A percentile compares a stretch with the other conserved stretches of the same genome.
Conservation (phyloP, 1,140 invertebrate species). For the Agraylea sexmaculata region DNA sequence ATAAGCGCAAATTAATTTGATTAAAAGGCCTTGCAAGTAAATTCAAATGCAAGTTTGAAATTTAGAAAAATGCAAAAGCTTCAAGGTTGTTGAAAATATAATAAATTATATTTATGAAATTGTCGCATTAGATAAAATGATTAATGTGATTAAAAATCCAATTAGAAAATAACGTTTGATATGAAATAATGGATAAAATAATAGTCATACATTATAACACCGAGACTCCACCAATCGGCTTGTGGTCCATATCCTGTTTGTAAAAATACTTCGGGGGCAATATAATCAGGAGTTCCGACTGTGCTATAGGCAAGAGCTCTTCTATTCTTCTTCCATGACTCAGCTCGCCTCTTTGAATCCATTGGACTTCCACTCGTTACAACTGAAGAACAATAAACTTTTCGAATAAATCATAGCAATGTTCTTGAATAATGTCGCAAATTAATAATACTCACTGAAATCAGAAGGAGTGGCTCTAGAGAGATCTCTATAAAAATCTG, state of each 20-base stretch:
- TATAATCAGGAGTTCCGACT: constrained; percentile 98
- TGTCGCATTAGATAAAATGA: too few relatives aligned
- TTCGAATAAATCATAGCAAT: background rate
- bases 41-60: too few relatives aligned
- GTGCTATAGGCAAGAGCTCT: constrained; percentile 90
- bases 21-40: too few relatives aligned
- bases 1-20: too few relatives aligned
- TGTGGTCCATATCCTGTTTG: constrained; percentile 95
- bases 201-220: constrained; percentile 81
- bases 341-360: constrained; percentile 93
- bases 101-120: too few relatives aligned
- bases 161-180: too few relatives aligned
- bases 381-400: constrained; percentile 25
- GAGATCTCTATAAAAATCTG: constrained; percentile 97
- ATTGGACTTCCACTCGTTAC: constrained; percentile 65
- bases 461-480: constrained; percentile 92
- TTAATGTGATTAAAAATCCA: too few relatives aligned
- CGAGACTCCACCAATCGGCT: constrained; percentile 99
- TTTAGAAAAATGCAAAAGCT: too few relatives aligned
- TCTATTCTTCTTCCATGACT: constrained; percentile 95
- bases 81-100: too few relatives aligned
- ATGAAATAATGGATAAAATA: too few relatives aligned
- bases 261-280: constrained; percentile 93
- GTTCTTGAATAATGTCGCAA: background rate
- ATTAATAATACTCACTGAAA: constrained; percentile 44